A percentile compares a stretch with the other conserved stretches of the same genome.
phyloP scores from a whole-genome alignment of 1,140 invertebrate species.

The Pseudomyrmex flavicornis region DNA sequence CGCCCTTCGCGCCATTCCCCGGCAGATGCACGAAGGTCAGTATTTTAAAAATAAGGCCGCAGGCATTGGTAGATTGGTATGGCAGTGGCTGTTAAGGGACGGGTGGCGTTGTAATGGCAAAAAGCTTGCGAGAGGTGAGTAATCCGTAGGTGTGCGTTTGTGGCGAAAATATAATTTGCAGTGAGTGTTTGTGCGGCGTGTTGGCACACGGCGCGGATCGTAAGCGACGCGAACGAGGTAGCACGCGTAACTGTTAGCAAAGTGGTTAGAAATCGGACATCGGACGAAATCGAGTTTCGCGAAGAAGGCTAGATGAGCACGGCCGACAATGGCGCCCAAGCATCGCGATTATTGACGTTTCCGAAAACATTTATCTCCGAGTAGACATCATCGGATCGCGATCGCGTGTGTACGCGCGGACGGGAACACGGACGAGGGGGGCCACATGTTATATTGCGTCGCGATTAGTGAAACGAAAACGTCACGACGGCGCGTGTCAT shows the following conservation, averaged over 20 bases:
- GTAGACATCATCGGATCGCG: slow-evolving; percentile 67
- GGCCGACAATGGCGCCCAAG: slow-evolving; percentile 81
- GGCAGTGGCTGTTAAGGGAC: slow-evolving; percentile 86
- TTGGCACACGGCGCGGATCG: slow-evolving; percentile 53
- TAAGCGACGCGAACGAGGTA: slow-evolving; percentile 60
- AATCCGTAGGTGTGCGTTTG: slow-evolving; percentile 68
- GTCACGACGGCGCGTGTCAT: slow-evolving; percentile 63
- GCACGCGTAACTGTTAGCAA: slow-evolving; percentile 41
- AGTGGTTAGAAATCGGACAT: slow-evolving; percentile 73
- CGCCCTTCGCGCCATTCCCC: slow-evolving; percentile 79
- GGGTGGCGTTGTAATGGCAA: slow-evolving; percentile 86
- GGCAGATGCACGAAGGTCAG: slow-evolving; percentile 85
- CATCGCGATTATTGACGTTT: slow-evolving; percentile 80
- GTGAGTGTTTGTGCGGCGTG: slow-evolving; percentile 51
- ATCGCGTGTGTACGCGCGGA: slow-evolving; percentile 66
- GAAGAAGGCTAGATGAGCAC: slow-evolving; percentile 73
- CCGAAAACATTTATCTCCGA: slow-evolving; percentile 80
- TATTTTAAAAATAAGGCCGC: slow-evolving; percentile 86
- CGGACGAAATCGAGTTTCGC: slow-evolving; percentile 74
- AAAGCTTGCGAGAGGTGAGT: slow-evolving; percentile 86
- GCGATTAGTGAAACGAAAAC: slow-evolving; percentile 77
- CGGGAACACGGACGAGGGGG: slow-evolving; percentile 13
- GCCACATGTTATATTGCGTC: slow-evolving; percentile 74
- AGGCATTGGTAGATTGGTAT: slow-evolving; percentile 84
- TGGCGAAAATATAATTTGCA: slow-evolving; percentile 70